Evolutionary conservation across 2,113 vertebrate species (phyloP).

Genomic region (Oryzias melastigma): DNA sequence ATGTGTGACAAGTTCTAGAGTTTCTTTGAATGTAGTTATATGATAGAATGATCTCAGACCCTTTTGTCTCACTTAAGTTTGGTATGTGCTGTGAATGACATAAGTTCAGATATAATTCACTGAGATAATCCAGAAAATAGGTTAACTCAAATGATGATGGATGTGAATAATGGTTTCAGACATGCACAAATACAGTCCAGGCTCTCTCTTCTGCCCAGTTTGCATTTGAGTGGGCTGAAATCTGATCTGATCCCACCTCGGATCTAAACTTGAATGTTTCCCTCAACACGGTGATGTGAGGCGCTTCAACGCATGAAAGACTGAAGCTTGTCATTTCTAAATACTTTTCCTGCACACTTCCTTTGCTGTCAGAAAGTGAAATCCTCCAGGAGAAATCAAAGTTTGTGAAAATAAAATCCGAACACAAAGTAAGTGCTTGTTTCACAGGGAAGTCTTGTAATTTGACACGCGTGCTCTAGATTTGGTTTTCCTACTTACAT

Average conservation of each 20-base stretch:
- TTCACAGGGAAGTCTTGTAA: constrained; percentile 1
- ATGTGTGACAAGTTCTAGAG: too few species aligned
- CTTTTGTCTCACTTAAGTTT: too few species aligned
- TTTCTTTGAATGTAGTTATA: too few species aligned
- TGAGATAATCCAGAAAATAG: too few species aligned
- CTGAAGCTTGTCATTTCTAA: constrained; percentile 7
- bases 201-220: not conserved
- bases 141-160: too few species aligned
- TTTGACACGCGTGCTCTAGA: not conserved
- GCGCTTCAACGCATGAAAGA: constrained; percentile 7
- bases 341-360: not conserved
- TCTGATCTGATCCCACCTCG: constrained; percentile 1
- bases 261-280: constrained; percentile 26
- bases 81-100: too few species aligned
- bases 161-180: constrained; percentile 23
- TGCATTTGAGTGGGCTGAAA: constrained; percentile 1
- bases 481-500: not conserved
- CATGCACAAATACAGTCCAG: constrained; percentile 10
- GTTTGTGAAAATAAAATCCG: constrained; percentile 4
- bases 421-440: not conserved
- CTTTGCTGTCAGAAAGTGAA: constrained; percentile 6
- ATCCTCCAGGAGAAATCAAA: not conserved
- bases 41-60: too few species aligned
- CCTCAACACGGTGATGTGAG: not conserved
- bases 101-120: too few species aligned